These are phyloP conservation scores for Rhyzopertha dominica DNA, from an alignment of 1,140 invertebrate species.

Conservation along the genomic window DNA sequence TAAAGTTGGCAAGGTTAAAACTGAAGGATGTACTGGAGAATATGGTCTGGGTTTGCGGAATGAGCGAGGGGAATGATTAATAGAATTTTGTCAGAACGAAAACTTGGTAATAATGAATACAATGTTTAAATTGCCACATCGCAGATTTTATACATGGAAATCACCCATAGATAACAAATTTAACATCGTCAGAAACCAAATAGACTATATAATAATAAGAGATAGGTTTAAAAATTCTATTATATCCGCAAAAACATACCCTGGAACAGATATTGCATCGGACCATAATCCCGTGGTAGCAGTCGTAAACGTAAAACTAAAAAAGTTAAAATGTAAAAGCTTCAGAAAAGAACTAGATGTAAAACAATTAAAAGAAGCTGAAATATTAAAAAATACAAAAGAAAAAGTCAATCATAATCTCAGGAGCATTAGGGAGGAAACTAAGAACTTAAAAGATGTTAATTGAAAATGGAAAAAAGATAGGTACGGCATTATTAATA, in stretches of 20 bases:
- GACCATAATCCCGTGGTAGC: constrained; percentile 33
- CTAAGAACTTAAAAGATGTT: no score
- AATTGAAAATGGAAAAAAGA: no score
- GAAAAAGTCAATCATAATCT: no score
- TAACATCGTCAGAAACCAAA: constrained; percentile 38
- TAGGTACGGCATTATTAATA: no score
- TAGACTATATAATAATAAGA: constrained; percentile 38
- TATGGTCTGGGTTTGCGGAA: constrained; percentile 35
- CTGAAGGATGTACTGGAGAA: constrained; percentile 5
- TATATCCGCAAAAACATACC: constrained; percentile 34
- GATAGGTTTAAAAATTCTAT: constrained; percentile 34
- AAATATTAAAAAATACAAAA: no score
- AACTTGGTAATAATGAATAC: constrained; percentile 38
- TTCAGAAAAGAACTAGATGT: no score
- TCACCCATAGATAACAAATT: constrained; percentile 32
- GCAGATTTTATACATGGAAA: constrained; percentile 43
- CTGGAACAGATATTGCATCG: constrained; percentile 24
- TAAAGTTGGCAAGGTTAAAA: constrained; percentile 27
- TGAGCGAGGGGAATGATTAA: constrained; percentile 32
- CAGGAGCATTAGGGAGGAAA: no score
- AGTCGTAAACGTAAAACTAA: constrained; percentile 12
- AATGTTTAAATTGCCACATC: constrained; percentile 32
- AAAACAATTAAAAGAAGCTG: no score
- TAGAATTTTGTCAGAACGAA: constrained; percentile 38
- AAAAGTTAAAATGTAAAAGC: no score